These are phyloP conservation scores for Rostratula benghalensis DNA, from an alignment of 2,113 vertebrate genomes.

Conservation along the genomic window DNA sequence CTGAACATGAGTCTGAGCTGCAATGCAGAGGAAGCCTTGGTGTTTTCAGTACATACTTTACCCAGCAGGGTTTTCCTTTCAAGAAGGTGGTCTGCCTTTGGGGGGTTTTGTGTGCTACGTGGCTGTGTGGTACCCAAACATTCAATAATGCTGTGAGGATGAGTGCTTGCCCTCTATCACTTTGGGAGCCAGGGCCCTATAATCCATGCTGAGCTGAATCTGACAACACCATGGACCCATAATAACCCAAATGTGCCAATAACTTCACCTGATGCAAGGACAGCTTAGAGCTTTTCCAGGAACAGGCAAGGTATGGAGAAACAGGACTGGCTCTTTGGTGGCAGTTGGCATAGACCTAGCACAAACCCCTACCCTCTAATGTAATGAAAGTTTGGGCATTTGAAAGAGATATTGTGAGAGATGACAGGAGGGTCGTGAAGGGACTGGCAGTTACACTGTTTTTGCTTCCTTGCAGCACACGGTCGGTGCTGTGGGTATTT, in stretches of 20 bases:
- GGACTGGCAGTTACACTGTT: background rate
- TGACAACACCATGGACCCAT: background rate
- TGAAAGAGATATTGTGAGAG: background rate
- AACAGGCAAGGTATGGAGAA: background rate
- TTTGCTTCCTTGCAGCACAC: background rate
- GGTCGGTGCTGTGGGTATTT: background rate
- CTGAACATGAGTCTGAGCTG: background rate
- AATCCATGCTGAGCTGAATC: background rate
- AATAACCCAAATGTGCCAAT: background rate
- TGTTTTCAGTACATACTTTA: background rate
- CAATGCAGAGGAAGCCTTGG: background rate
- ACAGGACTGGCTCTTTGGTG: background rate
- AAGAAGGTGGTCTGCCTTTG: background rate
- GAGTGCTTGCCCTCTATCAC: background rate
- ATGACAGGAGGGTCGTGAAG: background rate
- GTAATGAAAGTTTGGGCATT: background rate
- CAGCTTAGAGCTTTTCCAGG: background rate
- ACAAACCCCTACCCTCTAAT: background rate
- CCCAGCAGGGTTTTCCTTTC: background rate
- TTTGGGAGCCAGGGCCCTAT: background rate
- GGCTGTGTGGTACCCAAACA: background rate
- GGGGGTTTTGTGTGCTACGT: fast-evolving
- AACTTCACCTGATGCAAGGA: background rate
- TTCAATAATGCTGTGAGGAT: fast-evolving
- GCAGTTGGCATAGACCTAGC: background rate